Evolutionary conservation across 2,797 vertebrate genomes (phyloP).

Genomic region (Anabas testudineus): DNA sequence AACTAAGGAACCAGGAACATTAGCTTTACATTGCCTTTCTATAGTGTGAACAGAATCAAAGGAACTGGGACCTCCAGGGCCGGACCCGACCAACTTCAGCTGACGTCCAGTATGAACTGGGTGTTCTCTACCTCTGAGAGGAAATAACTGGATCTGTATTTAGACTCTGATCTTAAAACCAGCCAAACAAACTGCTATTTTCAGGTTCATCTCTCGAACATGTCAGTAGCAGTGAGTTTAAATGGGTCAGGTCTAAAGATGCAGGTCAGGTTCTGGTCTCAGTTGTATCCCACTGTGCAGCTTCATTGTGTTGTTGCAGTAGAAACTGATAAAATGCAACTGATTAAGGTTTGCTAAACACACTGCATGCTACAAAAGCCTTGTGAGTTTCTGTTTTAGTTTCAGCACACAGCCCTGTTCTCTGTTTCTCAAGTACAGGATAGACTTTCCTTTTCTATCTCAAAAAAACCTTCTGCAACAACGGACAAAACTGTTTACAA

Average conservation of each 20-base stretch:
- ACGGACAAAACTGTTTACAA: slow-evolving; percentile 35
- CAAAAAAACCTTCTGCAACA: slow-evolving; percentile 4
- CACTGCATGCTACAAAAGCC: neutral
- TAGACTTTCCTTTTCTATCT: neutral
- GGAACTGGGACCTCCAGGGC: neutral
- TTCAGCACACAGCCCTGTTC: neutral
- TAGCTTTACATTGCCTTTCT: neutral
- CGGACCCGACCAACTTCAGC: no score
- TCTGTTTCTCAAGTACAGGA: neutral
- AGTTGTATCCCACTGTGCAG: neutral
- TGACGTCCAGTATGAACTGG: neutral
- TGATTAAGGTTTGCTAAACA: neutral
- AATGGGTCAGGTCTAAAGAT: neutral
- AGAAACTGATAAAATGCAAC: neutral
- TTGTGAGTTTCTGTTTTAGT: neutral
- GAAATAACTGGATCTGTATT: neutral
- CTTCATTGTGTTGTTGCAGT: neutral
- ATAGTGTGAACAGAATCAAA: neutral
- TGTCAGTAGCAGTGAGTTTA: neutral
- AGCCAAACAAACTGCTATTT: neutral
- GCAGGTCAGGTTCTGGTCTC: neutral
- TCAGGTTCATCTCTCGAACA: neutral
- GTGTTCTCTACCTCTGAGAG: neutral
- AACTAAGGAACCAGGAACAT: neutral
- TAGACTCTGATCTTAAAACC: neutral